Conservation (phyloP, 1,140 invertebrate species). For the Formica exsecta region DNA sequence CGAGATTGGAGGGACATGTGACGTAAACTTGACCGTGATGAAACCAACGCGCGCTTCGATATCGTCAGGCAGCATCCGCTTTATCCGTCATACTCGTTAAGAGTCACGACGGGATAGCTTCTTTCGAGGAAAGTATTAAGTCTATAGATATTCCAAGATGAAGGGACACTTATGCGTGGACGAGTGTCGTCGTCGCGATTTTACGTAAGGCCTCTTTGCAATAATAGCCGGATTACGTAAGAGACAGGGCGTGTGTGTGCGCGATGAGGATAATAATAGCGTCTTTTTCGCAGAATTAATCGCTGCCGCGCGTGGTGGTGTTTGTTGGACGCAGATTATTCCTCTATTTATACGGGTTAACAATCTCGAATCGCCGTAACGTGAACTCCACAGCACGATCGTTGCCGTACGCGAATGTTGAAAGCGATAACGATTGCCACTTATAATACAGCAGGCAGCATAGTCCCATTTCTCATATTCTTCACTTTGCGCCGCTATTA, state of each 20-base stretch:
- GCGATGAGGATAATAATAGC: constrained; percentile 53
- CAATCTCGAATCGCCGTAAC: constrained; percentile 44
- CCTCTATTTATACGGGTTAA: constrained; percentile 39
- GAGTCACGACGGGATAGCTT: constrained; percentile 1
- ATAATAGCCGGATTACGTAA: constrained; percentile 52
- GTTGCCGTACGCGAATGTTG: constrained; percentile 43
- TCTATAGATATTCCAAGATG: constrained; percentile 11
- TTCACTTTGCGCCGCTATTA: constrained; percentile 32
- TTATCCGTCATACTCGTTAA: constrained; percentile 11
- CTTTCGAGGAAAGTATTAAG: background rate
- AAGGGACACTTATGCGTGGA: constrained; percentile 23
- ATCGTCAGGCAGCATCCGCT: constrained; percentile 28
- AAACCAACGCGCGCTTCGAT: background rate
- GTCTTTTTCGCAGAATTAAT: constrained; percentile 11
- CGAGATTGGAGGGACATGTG: background rate
- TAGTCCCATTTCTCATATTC: constrained; percentile 24
- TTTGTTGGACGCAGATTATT: too few species aligned
- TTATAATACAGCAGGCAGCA: constrained; percentile 26
- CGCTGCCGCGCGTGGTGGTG: background rate
- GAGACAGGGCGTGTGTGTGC: constrained; percentile 5
- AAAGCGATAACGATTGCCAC: constrained; percentile 61
- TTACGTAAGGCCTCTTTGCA: constrained; percentile 51
- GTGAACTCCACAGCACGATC: constrained; percentile 12
- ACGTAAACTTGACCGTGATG: constrained; percentile 46
- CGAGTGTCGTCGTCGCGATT: constrained; percentile 14